These are phyloP conservation scores for Lates japonicus DNA, from an alignment of 2,797 vertebrate species.

Conservation along the genomic window DNA sequence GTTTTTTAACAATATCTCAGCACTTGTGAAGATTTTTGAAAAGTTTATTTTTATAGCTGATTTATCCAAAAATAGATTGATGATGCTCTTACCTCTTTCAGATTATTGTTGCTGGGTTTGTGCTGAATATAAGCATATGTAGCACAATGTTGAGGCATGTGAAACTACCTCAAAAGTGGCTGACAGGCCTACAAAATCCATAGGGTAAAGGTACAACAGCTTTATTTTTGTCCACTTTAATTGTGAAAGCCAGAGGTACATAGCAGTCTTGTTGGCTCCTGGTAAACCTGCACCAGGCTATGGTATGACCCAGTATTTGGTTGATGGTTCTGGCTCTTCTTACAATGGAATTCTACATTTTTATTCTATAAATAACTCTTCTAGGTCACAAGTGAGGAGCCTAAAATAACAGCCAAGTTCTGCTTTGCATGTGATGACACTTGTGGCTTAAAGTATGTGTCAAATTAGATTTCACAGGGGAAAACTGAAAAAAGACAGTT, in stretches of 20 bases:
- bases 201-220: background rate
- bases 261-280: constrained; percentile 1
- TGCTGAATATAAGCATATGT: no score
- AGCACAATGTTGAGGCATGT: no score
- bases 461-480: constrained; percentile 76
- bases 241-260: constrained; percentile 9
- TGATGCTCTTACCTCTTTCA: no score
- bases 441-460: constrained; percentile 58
- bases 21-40: no score
- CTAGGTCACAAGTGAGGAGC: constrained; percentile 60
- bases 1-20: no score
- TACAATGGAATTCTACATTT: constrained; percentile 42
- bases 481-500: constrained; percentile 61
- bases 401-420: constrained; percentile 71
- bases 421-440: constrained; percentile 66
- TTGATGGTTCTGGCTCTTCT: constrained; percentile 14
- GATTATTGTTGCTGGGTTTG: no score
- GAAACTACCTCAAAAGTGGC: no score
- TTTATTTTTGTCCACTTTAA: background rate
- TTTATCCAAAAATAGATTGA: no score
- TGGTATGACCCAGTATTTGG: constrained; percentile 1
- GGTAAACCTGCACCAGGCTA: background rate
- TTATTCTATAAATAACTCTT: constrained; percentile 73
- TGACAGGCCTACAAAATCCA: no score
- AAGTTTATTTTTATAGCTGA: no score